Conservation (phyloP, 2,797 vertebrate species). For the Sciurus carolinensis region DNA sequence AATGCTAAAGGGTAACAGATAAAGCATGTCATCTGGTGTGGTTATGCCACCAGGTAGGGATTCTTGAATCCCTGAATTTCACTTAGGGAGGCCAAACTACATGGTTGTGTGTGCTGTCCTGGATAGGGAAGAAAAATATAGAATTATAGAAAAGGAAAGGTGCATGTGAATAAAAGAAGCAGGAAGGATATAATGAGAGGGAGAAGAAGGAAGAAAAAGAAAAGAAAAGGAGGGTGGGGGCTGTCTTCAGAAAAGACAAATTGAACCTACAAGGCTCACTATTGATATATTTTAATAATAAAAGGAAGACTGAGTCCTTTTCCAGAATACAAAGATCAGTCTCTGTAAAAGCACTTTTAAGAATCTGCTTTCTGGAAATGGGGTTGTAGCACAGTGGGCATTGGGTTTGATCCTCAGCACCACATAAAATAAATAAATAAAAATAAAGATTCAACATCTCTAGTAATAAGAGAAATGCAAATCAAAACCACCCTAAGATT, state of each 20-base stretch:
- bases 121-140: neutral
- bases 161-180: neutral
- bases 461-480: no score
- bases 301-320: neutral
- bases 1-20: neutral
- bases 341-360: slow-evolving; percentile 8
- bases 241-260: neutral
- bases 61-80: neutral
- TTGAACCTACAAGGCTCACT: neutral
- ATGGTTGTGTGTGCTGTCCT: neutral
- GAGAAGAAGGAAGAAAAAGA: neutral
- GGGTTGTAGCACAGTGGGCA: no score
- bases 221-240: neutral
- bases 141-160: neutral
- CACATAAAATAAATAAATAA: no score
- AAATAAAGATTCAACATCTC: no score
- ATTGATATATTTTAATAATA: neutral
- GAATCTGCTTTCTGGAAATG: neutral
- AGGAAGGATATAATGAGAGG: neutral
- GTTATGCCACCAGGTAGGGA: neutral
- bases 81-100: neutral
- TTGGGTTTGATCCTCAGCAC: no score
- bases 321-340: neutral
- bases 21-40: neutral
- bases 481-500: no score